These are phyloP conservation scores for Panthera leo DNA, from an alignment of 2,113 vertebrate species.

Conservation along the genomic window DNA sequence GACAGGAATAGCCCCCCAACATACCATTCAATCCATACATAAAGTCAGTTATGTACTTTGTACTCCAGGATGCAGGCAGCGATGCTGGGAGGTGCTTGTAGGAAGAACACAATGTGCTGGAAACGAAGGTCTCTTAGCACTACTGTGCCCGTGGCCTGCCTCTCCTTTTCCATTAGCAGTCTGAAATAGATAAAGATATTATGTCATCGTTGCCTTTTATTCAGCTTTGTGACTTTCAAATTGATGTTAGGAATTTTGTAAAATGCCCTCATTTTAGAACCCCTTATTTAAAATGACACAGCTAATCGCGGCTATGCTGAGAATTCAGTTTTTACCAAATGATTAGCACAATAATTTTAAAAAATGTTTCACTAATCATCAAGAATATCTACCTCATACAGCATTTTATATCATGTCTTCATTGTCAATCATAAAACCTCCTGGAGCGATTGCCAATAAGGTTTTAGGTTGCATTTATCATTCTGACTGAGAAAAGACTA, in stretches of 20 bases:
- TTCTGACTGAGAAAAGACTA: neutral
- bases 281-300: neutral
- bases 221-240: neutral
- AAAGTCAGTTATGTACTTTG: neutral
- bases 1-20: neutral
- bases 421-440: neutral
- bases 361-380: neutral
- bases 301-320: neutral
- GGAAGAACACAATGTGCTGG: neutral
- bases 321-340: neutral
- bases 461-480: neutral
- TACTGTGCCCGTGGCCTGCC: fast-evolving
- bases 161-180: no score
- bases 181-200: no score
- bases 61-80: fast-evolving
- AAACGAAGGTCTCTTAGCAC: neutral
- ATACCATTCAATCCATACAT: fast-evolving
- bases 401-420: neutral
- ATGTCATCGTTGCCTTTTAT: neutral
- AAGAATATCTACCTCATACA: neutral
- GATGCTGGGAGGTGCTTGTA: fast-evolving
- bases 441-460: neutral
- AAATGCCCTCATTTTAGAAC: neutral
- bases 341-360: neutral
- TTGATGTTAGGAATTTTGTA: neutral